Evolutionary conservation across 1,140 invertebrate genomes (phyloP).

Genomic region (Callitettix versicolor): DNA sequence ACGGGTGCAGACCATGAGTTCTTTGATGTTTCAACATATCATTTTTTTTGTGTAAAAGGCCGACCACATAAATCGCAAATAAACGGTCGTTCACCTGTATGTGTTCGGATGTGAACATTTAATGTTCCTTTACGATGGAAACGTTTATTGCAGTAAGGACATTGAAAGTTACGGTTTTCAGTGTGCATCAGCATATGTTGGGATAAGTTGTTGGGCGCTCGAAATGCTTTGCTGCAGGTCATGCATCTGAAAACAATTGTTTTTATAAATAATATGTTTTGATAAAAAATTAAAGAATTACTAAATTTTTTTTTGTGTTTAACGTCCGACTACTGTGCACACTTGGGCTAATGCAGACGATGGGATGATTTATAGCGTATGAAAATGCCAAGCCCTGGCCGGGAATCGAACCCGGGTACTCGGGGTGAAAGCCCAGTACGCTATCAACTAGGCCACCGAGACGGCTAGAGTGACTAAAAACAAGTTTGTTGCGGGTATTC

Average conservation of each 20-base stretch:
- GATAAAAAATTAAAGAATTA: too few species aligned
- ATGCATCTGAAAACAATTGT: constrained; percentile 33
- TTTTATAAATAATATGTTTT: too few species aligned
- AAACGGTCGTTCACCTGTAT: constrained; percentile 52
- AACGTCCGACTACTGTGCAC: too few species aligned
- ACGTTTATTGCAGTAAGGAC: constrained; percentile 37
- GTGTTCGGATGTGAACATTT: constrained; percentile 53
- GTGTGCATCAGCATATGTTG: constrained; percentile 37
- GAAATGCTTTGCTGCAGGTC: constrained; percentile 34
- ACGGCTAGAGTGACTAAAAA: too few species aligned
- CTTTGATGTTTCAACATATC: constrained; percentile 34
- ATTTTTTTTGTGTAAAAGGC: constrained; percentile 34
- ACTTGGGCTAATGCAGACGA: too few species aligned
- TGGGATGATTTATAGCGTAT: too few species aligned
- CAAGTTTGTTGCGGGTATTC: too few species aligned
- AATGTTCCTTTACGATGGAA: constrained; percentile 34
- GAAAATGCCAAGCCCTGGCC: too few species aligned
- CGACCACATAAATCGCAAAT: constrained; percentile 30
- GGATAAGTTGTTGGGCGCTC: constrained; percentile 31
- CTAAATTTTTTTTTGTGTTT: too few species aligned
- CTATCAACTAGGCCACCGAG: too few species aligned
- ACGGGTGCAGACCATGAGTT: constrained; percentile 18
- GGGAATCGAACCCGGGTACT: too few species aligned
- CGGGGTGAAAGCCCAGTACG: too few species aligned
- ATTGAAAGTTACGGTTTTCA: constrained; percentile 37